A percentile compares a stretch with the other conserved stretches of the same genome.
phyloP scores from a whole-genome alignment of 2,797 vertebrate genomes.

The Menidia menidia region DNA sequence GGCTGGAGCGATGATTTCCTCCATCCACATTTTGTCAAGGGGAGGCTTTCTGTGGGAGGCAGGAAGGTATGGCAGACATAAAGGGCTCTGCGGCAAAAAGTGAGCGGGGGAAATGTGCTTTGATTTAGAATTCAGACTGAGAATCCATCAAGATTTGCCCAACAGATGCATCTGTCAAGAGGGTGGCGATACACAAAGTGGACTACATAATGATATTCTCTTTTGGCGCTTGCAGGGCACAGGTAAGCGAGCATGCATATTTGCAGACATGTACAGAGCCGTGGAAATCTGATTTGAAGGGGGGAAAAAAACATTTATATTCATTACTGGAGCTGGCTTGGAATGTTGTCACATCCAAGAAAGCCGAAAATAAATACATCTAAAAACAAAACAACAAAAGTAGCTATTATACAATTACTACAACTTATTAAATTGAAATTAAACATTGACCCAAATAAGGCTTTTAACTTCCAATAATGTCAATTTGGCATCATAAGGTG shows the following conservation, averaged over 20 bases:
- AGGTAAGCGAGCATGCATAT: constrained; percentile 44
- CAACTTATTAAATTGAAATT: not conserved
- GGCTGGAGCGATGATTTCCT: constrained; percentile 64
- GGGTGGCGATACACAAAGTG: constrained; percentile 69
- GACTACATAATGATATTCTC: constrained; percentile 75
- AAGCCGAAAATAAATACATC: not conserved
- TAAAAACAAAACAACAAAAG: not conserved
- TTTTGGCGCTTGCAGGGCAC: constrained; percentile 58
- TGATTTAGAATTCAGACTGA: constrained; percentile 76
- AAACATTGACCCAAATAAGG: not conserved
- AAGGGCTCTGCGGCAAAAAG: constrained; percentile 46
- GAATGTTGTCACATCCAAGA: constrained; percentile 42
- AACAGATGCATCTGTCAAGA: constrained; percentile 82
- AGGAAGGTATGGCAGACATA: constrained; percentile 48
- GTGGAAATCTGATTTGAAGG: constrained; percentile 31
- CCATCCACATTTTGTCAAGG: constrained; percentile 66
- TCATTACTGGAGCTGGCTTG: constrained; percentile 63
- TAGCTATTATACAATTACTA: constrained; percentile 12
- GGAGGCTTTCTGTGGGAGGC: constrained; percentile 61
- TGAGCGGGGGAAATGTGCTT: constrained; percentile 61
- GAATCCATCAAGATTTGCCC: constrained; percentile 85
- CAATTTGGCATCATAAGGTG: not conserved
- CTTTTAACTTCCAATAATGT: not conserved
- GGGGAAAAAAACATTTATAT: constrained; percentile 73
- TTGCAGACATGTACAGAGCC: constrained; percentile 23